Evolutionary conservation across 2,797 vertebrate species (phyloP), one percentile per base, ranked within the genome.

Genomic region (Tarsius wallacei): DNA sequence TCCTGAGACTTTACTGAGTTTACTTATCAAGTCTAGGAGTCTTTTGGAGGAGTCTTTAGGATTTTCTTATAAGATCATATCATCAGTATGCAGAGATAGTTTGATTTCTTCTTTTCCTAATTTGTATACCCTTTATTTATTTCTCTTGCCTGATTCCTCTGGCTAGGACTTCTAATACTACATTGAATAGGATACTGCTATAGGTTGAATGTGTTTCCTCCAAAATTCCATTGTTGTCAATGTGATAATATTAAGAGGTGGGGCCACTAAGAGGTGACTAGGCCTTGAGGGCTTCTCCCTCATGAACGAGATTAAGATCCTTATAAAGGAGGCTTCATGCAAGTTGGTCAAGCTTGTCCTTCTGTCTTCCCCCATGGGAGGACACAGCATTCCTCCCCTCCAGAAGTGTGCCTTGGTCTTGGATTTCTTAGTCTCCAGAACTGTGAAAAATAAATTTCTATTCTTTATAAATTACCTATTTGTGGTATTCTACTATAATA

Each of bases 111-210:
- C 42, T 42, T 42, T 42, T 42, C 42, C 42, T 42, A 42, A 42
- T 42, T 42, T 42, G 42, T 42, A 42, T 42, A 42, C 42, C 42
- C 42, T 42, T 42, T 5, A 42, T 42, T 42, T 5, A 42, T 42
- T 42, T 42, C 42, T 42, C 42, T 42, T 42, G 42, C 42, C 42
- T 42, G 42, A 42, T 42, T 42, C 42, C 42, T 42, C 42, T 42
- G 42, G 42, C 42, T 42, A 42, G 4, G 42, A 42, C 42, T 42
- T 42, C 42, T 42, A 42, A 42, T 42, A 42, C 42, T 42, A 6
- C 42, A 42, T 42, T 42, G 42, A 42, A 86, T 22, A 36, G 66
- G 76, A 98, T 99, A 93, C 97, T 99, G 78, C 36, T 10, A 1
- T 63, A 36, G 36, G 47, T 63, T 42, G 15, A 81, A 26, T 61